Base-by-base conservation (phyloP, 2,113 vertebrate genomes). In the Tricholaema leucomelas region DNA sequence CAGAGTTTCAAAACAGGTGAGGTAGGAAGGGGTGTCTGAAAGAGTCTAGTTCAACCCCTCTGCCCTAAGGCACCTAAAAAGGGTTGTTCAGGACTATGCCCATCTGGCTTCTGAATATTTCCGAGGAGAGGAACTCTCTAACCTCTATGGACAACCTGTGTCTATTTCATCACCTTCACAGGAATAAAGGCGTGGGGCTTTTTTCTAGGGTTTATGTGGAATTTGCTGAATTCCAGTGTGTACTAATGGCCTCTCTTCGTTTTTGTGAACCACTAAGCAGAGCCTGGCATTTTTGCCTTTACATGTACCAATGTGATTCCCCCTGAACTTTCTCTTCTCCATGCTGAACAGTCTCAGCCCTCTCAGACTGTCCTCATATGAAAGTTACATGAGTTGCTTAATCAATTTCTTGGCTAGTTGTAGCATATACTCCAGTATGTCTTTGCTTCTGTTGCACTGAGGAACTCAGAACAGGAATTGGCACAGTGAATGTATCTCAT, bases 351-450 rank as follows among this genome's bases (percentile, higher is more conserved):
- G 46, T 48, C 46, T 48, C 46, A 48, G 46, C 46, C 14, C 46
- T 48, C 46, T 48, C 46, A 48, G 14, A 18, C 33, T n/a, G 10
- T 67, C 15, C 10, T 67, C 12, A 20, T 21, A 25, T 17, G 5
- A 52, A 69, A 52, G 16, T 8, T 25, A 31, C 27, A 60, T 69
- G 19, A 35, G 28, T 35, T 50, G 6, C 40, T 67, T 52, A 67
- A 48, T 25, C 30, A 36, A 5, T 4, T 61, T 38, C 9, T 36
- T 75, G 28, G 9, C 20, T 61, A 15, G n/a, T 30, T 1, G 1
- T 30, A 76, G 56, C 5, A 1, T 1, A 1, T 4, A 3, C 7
- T 72, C 16, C 2, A 0, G 3, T 24, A 28, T 16, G 10, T 24
- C 18, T 60, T 58, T 64, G 6, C 21, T 50, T 50, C 48, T 50